Evolutionary conservation across 2,888 invertebrate species (phyloP).

Genomic region (Melangyna quadrimaculata): DNA sequence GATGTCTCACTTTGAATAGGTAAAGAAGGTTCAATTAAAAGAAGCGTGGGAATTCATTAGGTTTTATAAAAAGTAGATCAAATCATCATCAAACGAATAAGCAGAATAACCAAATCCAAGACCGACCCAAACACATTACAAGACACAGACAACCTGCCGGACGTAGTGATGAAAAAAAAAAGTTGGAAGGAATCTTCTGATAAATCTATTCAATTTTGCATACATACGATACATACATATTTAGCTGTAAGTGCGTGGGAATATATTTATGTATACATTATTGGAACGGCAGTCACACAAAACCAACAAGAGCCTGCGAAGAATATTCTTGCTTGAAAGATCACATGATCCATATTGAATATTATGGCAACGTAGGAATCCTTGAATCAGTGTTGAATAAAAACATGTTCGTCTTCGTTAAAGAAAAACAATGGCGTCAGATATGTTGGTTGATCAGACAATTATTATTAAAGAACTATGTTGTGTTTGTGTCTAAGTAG

Average conservation of each 20-base stretch:
- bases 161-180: conserved; percentile 18
- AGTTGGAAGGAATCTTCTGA: conserved; percentile 11
- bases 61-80: conserved; percentile 29
- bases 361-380: too few species aligned
- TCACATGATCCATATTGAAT: neutral
- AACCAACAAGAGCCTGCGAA: conserved; percentile 33
- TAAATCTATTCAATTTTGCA: conserved; percentile 53
- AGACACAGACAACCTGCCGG: conserved; percentile 32
- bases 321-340: conserved; percentile 29
- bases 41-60: conserved; percentile 60
- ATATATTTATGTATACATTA: too few species aligned
- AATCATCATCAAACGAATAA: conserved; percentile 1
- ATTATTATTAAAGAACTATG: too few species aligned
- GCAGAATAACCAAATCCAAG: neutral
- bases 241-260: conserved; percentile 54
- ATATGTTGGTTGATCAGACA: too few species aligned
- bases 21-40: conserved; percentile 51
- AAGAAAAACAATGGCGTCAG: too few species aligned
- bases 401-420: too few species aligned
- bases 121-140: conserved; percentile 6
- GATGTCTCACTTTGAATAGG: conserved; percentile 34
- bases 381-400: too few species aligned
- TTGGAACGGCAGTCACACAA: too few species aligned
- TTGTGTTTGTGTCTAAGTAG: too few species aligned
- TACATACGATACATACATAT: neutral